Evolutionary conservation across 2,888 invertebrate genomes (phyloP).

Genomic region (Teinopalpus imperialis): DNA sequence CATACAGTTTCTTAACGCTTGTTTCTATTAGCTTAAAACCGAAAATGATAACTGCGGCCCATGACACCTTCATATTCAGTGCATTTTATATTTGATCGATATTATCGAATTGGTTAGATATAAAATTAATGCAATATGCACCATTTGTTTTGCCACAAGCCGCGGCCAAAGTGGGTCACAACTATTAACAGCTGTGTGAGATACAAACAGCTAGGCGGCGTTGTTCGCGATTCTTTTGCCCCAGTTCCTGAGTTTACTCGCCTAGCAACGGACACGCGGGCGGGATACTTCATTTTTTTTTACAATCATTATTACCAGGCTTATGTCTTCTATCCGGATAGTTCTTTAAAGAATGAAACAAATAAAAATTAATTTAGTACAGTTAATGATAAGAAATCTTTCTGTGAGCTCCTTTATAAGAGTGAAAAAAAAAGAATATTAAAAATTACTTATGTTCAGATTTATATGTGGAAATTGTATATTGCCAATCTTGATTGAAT

Average conservation of each 20-base stretch:
- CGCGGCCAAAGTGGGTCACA: constrained; percentile 36
- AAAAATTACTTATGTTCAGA: too few species aligned
- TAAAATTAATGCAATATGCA: constrained; percentile 12
- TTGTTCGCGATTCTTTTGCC: constrained; percentile 39
- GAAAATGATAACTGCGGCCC: too few species aligned
- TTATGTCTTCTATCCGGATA: background rate
- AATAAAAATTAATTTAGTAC: too few species aligned
- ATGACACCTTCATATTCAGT: too few species aligned
- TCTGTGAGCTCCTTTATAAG: background rate
- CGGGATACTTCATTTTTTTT: constrained; percentile 33
- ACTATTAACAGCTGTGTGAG: constrained; percentile 40
- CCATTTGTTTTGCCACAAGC: constrained; percentile 24
- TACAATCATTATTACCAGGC: constrained; percentile 8
- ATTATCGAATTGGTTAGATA: constrained; percentile 2
- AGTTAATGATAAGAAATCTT: too few species aligned
- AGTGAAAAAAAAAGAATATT: too few species aligned
- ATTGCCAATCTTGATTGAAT: too few species aligned
- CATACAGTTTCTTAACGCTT: too few species aligned
- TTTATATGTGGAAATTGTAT: too few species aligned
- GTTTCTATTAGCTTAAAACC: too few species aligned
- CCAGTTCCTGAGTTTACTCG: constrained; percentile 37
- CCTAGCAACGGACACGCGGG: constrained; percentile 33
- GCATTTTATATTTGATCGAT: too few species aligned
- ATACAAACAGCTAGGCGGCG: constrained; percentile 32
- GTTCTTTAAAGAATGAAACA: background rate